A percentile compares a stretch with the other conserved stretches of the same genome.
These are phyloP conservation scores for Clanis bilineata DNA, from an alignment of 2,888 invertebrate genomes.

Conservation along the genomic window DNA sequence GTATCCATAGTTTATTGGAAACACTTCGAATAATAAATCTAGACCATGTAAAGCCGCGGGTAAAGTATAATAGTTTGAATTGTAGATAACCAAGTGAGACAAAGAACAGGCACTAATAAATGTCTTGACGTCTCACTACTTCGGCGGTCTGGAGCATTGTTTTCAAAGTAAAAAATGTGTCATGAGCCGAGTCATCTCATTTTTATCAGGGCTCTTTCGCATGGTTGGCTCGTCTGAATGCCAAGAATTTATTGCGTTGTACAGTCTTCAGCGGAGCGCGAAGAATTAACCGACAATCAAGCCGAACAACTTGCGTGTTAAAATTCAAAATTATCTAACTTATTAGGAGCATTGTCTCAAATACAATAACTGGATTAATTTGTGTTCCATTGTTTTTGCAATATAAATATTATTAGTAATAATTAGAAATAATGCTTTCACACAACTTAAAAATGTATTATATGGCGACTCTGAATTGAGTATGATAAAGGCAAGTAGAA, in stretches of 20 bases:
- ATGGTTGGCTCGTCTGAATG: constrained; percentile 71
- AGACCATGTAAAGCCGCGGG: neutral
- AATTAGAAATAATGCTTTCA: too few species aligned
- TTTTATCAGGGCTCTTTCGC: constrained; percentile 74
- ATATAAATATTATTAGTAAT: too few species aligned
- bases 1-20: too few species aligned
- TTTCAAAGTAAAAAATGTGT: constrained; percentile 67
- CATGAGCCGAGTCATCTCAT: constrained; percentile 66
- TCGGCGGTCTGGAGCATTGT: constrained; percentile 51
- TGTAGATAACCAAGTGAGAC: neutral
- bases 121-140: constrained; percentile 40
- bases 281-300: constrained; percentile 73
- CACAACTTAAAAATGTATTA: too few species aligned
- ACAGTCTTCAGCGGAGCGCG: constrained; percentile 67
- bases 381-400: too few species aligned
- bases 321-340: constrained; percentile 1
- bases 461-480: too few species aligned
- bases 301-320: constrained; percentile 24
- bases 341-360: neutral
- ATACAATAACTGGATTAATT: neutral
- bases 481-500: too few species aligned
- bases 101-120: constrained; percentile 30
- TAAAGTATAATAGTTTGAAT: neutral
- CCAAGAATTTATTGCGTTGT: constrained; percentile 76
- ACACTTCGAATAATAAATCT: too few species aligned